A percentile compares a stretch with the other conserved stretches of the same genome.
These are phyloP conservation scores for Chrysolina oricalcia DNA, from an alignment of 2,888 invertebrate genomes.

Conservation along the genomic window DNA sequence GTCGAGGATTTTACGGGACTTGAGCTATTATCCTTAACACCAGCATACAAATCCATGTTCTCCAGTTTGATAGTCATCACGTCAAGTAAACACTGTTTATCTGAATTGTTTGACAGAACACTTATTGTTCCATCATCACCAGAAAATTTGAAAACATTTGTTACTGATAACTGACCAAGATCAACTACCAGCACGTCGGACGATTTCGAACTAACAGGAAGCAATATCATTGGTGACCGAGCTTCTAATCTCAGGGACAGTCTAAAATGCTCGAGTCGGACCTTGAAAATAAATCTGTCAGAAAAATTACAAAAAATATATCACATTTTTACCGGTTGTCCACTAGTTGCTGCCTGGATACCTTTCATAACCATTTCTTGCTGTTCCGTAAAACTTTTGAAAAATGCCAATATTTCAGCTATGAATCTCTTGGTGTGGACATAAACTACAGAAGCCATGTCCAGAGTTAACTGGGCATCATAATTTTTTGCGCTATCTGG, in stretches of 20 bases:
- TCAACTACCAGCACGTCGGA: constrained; percentile 86
- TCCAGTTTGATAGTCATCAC: constrained; percentile 82
- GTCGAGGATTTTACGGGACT: constrained; percentile 55
- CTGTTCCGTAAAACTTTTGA: constrained; percentile 84
- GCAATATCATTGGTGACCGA: constrained; percentile 86
- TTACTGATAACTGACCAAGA: constrained; percentile 84
- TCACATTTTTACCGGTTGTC: constrained; percentile 71
- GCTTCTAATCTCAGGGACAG: constrained; percentile 79
- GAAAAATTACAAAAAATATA: constrained; percentile 12
- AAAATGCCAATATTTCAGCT: constrained; percentile 90
- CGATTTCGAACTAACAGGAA: constrained; percentile 89
- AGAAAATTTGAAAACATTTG: constrained; percentile 83
- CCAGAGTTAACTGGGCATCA: constrained; percentile 82
- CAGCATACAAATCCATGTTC: constrained; percentile 86
- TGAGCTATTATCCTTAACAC: constrained; percentile 68
- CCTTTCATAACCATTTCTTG: constrained; percentile 84
- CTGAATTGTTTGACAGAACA: constrained; percentile 67
- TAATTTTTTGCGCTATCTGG: constrained; percentile 70
- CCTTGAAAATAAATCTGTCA: constrained; percentile 53
- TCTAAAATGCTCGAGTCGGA: constrained; percentile 70
- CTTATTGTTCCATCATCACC: constrained; percentile 75
- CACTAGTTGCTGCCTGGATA: constrained; percentile 78
- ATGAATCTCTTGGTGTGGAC: constrained; percentile 96
- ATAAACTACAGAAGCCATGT: constrained; percentile 94
- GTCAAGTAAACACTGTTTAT: constrained; percentile 79